Base-by-base conservation (phyloP, 2,113 vertebrate genomes). In the Microcebus murinus region DNA sequence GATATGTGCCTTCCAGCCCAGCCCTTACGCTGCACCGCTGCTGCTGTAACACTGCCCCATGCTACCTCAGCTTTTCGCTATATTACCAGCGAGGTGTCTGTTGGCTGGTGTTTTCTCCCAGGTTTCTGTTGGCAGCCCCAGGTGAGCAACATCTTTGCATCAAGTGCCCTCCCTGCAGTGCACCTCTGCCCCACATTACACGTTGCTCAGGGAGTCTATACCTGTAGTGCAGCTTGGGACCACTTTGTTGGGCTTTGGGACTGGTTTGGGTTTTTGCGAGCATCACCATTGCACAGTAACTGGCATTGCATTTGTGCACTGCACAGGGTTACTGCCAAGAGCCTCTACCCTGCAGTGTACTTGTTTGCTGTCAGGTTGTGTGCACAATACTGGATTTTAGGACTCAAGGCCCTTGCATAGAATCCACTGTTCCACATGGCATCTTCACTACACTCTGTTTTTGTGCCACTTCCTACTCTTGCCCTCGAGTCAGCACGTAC, bases 11-110 rank as follows among this genome's bases (percentile, higher is more conserved):
- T 63, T 45, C 34, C 8, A n/a, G 57, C 57, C 77, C 9, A 42
- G 55, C 6, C 70, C 9, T 4, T 36, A 12, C 6, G 0, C 17
- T 52, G 61, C 3, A 0, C 39, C 11, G 1, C 57, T 61, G 65
- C 93, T 5, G 13, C 68, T 31, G 1, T 14, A 11, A 50, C 0
- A 0, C 67, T 21, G 29, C 15, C 45, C 5, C 48, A 0, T 25
- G 68, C 18, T 3, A 48, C 5, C 36, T 50, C 0, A 1, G 65
- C 55, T 80, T 90, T 42, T 61, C 55, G 14, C 48, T 31, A 9
- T 21, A 0, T 74, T 27, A 31, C 59, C 31, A 11, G 36, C 4
- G 39, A 50, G 45, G 34, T 74, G 27, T 48, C 73, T 31, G 34
- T 8, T 9, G 20, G 39, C 87, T 63, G 50, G 31, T 73, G 39